A percentile compares a stretch with the other conserved stretches of the same genome.
These are phyloP conservation scores for Entomobrya proxima DNA, from an alignment of 2,888 invertebrate genomes.

Conservation along the genomic window DNA sequence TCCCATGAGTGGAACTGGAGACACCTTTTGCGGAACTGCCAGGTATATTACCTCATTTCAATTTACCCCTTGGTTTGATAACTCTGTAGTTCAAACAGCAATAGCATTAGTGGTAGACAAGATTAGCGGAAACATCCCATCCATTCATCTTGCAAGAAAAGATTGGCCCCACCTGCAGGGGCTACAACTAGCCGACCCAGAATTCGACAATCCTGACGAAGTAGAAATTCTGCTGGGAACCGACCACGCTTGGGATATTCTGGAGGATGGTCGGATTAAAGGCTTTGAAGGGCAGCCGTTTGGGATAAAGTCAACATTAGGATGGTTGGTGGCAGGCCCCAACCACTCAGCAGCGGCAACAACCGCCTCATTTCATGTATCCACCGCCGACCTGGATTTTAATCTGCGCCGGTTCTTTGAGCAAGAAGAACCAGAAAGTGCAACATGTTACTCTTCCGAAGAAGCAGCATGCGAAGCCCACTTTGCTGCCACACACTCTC, in stretches of 20 bases:
- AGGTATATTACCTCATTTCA: not conserved
- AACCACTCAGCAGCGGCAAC: not conserved
- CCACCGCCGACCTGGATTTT: not conserved
- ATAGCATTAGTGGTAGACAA: constrained; percentile 22
- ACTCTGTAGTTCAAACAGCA: not conserved
- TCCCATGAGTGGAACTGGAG: not conserved
- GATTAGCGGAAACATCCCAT: too few species aligned
- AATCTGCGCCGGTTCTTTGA: not conserved
- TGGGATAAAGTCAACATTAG: constrained; percentile 39
- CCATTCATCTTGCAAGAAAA: not conserved
- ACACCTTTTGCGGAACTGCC: not conserved
- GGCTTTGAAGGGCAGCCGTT: not conserved
- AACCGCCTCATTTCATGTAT: not conserved
- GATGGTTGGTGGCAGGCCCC: constrained; percentile 45
- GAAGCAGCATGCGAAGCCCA: not conserved
- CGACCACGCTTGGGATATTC: not conserved
- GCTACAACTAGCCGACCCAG: constrained; percentile 55
- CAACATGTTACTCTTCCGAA: not conserved
- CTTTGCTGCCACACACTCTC: not conserved
- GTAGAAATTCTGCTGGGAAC: constrained; percentile 64
- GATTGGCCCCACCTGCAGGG: constrained; percentile 38
- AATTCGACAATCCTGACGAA: not conserved
- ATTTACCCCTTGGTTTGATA: not conserved
- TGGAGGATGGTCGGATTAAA: not conserved
- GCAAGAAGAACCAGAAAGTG: not conserved